Evolutionary conservation across 2,797 vertebrate species (phyloP).

Genomic region (Danio albolineatus): DNA sequence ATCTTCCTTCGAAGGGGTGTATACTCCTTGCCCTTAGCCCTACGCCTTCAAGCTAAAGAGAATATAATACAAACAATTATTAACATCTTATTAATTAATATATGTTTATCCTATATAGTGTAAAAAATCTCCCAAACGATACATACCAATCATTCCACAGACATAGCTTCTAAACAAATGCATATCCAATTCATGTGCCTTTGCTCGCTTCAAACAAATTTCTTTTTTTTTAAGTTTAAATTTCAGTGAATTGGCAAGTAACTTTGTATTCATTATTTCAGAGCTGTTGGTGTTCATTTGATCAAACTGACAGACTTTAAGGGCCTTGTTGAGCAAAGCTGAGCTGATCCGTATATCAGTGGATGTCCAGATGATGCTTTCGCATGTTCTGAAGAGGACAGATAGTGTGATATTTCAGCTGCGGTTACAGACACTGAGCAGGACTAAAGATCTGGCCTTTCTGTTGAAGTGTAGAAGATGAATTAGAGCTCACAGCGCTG

Average conservation of each 20-base stretch:
- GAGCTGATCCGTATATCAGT: neutral
- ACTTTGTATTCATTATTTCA: neutral
- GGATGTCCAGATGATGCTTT: conserved; percentile 3
- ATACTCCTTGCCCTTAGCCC: too few relatives aligned
- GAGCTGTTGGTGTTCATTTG: neutral
- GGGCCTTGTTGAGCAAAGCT: conserved; percentile 9
- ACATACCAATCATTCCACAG: neutral
- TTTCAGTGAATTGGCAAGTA: neutral
- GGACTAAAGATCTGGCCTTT: neutral
- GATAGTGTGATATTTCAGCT: neutral
- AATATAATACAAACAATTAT: too few relatives aligned
- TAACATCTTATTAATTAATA: too few relatives aligned
- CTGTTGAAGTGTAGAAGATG: neutral
- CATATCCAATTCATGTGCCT: neutral
- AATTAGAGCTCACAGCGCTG: conserved; percentile 21
- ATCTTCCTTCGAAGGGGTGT: too few relatives aligned
- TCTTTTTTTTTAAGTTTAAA: neutral
- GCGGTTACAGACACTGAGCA: neutral
- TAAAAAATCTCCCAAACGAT: neutral
- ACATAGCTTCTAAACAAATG: too few relatives aligned
- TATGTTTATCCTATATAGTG: too few relatives aligned
- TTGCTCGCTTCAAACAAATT: neutral
- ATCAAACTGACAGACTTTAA: neutral
- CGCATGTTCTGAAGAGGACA: neutral
- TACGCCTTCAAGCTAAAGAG: too few relatives aligned